phyloP scores from a whole-genome alignment of 2,113 vertebrate genomes.

The Myrmophylax atrothorax region DNA sequence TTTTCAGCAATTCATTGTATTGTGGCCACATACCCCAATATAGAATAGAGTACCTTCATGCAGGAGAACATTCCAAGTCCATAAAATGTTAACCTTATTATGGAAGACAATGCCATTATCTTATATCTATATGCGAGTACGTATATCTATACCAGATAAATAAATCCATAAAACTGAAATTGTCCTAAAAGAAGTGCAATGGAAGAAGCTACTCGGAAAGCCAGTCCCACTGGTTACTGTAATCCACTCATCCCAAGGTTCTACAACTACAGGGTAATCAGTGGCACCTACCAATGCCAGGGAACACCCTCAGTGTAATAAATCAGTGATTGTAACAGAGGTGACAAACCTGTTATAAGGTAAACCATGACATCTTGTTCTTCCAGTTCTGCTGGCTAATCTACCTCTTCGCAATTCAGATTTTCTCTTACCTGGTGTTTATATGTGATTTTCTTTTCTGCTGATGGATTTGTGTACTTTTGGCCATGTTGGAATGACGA shows the following conservation, averaged over 20 bases:
- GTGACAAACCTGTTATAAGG: background rate
- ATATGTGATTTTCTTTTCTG: background rate
- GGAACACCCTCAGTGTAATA: no score
- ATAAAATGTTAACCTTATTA: background rate
- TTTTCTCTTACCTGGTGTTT: background rate
- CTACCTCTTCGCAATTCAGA: background rate
- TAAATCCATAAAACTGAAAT: background rate
- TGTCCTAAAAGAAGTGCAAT: background rate
- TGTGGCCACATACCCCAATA: fast-evolving
- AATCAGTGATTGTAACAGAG: background rate
- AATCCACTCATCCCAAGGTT: background rate
- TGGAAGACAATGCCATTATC: background rate
- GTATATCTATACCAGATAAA: fast-evolving
- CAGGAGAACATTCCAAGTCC: background rate
- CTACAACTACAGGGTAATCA: no score
- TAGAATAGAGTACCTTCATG: background rate
- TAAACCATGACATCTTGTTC: background rate
- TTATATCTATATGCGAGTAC: background rate
- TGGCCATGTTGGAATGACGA: background rate
- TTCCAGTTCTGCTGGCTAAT: background rate
- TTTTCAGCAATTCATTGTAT: background rate
- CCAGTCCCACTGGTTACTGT: fast-evolving
- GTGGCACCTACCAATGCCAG: background rate
- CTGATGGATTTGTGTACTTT: background rate
- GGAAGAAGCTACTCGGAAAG: background rate